These are phyloP conservation scores for Campylomormyrus tamandua DNA, from an alignment of 2,113 vertebrate genomes.

Conservation along the genomic window DNA sequence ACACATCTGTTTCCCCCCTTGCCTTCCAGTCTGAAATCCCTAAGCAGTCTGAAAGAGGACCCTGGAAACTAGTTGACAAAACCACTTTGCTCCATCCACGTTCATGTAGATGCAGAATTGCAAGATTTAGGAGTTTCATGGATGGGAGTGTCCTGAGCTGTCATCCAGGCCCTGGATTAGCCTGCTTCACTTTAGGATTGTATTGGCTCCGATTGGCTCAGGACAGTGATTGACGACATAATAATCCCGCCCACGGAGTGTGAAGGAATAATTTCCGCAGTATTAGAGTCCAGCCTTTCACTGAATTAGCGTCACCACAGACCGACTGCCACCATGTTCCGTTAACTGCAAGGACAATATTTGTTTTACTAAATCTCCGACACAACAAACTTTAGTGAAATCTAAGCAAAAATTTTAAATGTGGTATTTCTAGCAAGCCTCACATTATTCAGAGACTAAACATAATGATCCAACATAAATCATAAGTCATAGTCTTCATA, in stretches of 20 bases:
- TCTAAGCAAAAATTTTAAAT: not conserved
- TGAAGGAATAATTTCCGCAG: not conserved
- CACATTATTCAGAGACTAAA: not conserved
- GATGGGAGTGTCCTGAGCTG: not conserved
- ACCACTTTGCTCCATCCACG: not conserved
- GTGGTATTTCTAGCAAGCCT: not conserved
- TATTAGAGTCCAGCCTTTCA: not conserved
- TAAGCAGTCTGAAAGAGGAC: not conserved
- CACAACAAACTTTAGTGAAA: not conserved
- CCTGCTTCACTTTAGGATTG: not conserved
- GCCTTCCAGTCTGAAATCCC: not conserved
- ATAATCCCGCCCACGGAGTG: not conserved
- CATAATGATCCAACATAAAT: not conserved
- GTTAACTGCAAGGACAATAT: not conserved
- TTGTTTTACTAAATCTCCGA: not conserved
- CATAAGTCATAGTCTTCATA: not conserved
- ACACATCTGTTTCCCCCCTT: not conserved
- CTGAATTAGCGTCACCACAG: not conserved
- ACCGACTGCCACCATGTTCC: not conserved
- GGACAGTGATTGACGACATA: not conserved
- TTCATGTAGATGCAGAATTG: not conserved
- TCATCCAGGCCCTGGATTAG: not conserved
- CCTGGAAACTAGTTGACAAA: not conserved
- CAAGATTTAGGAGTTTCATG: not conserved
- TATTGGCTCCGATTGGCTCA: not conserved